Evolutionary conservation across 1,140 invertebrate species (phyloP), one percentile per base, ranked within the genome.

Genomic region (Ceratoteleas bidentatus): DNA sequence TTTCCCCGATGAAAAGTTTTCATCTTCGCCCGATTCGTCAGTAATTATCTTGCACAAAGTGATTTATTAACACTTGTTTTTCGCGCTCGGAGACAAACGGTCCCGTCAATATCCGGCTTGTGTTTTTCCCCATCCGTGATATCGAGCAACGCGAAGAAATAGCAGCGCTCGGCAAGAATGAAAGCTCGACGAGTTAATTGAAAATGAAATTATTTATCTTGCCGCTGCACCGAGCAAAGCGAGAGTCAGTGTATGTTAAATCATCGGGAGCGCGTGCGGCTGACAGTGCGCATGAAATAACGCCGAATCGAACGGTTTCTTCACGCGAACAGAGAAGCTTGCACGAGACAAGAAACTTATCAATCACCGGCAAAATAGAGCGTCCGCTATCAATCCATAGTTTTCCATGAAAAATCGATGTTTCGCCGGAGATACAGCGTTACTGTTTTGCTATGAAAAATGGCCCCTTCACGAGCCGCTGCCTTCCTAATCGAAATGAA

Each of bases 181-280:
- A 81, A 83, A 72, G 70, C 65, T 58, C 60, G 32, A 62, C 74
- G 33, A 65, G 74, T 85, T 85, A 85, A 87, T 87, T 85, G 83
- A 84, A 87, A 87, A 82, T 81, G 75, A 81, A 86, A 85, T 86
- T 85, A 84, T 85, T 86, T 84, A 85, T 87, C 83, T 65, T 82
- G 52, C 11, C 38, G 66, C 75, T 66, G 13, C 16, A 56, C 56
- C 56, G 38, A 34, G 45, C 56, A 62, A 56, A 50, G 24, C 24
- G 36, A 62, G 40, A 38, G 54, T 64, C 52, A 49, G 64, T 65
- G 53, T 78, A 78, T 70, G 49, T 62, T 53, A 68, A 77, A 66
- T 61, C 47, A 52, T 14, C 33, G 65, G n/a, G 54, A 53, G 34
- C 52, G 62, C 10, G 43, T 70, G 74, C 43, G 13, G 36, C 57